Evolutionary conservation across 1,140 invertebrate species (phyloP), one percentile per base, ranked within the genome.

Genomic region (Palaemon carinicauda): DNA sequence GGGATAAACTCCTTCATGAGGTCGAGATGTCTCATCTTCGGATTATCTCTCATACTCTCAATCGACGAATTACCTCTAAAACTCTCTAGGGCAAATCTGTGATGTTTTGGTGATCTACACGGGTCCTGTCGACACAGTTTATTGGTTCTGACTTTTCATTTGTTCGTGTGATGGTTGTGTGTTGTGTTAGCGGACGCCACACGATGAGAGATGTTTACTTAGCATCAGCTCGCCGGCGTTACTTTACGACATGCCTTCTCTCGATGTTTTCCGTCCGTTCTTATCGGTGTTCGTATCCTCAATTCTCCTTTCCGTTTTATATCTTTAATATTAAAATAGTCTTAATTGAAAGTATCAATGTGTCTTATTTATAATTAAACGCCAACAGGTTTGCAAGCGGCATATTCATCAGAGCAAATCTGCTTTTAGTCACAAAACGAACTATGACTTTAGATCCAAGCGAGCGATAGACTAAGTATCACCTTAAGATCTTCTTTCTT

Each of bases 101-200:
- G 53, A 65, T 52, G 84, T 86, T 86, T 80, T 75, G 84, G 77
- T 86, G 84, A 86, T 86, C 78, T 80, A 86, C 84, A 86, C 84
- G 65, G 80, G 84, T 56, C 60, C 84, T 86, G 84, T 86, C 84
- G 84, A 86, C 84, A 86, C 84, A 86, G 84, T 86, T 86, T 86
- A 86, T 86, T 86, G 84, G 84, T 86, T 86, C 80, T 86, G 84
- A 86, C 84, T 86, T 86, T 86, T 86, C 84, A 86, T 86, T 86
- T 86, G 84, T 86, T 86, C 84, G 84, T 86, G 84, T 86, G 84
- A 86, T 86, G 84, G 84, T n/a, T 86, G 84, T 86, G 84, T 86
- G 84, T 86, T 86, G 60, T 86, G 84, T 78, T 80, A 86, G 84
- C 84, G 84, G 84, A 69, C 84, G 84, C 41, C 84, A 86, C 84